Percentiles rank a stretch among this genome's conserved stretches.
Conservation (phyloP, 2,797 vertebrate genomes). For the Macropodus opercularis region DNA sequence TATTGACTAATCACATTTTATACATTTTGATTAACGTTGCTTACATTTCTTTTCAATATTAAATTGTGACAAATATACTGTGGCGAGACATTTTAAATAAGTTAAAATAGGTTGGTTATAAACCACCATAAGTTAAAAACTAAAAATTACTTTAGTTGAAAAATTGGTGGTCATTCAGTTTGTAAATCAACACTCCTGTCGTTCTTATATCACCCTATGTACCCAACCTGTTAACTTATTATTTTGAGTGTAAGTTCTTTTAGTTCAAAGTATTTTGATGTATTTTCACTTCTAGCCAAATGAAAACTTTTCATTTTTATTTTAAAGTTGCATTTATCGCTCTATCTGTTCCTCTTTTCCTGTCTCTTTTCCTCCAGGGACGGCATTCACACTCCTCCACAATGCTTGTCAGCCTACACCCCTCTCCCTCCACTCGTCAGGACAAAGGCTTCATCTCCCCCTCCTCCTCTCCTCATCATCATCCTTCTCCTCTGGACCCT, state of each 20-base stretch:
- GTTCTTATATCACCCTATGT: no score
- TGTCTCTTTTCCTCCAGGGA: constrained; percentile 70
- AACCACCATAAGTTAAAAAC: no score
- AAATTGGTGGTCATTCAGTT: no score
- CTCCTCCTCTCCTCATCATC: constrained; percentile 42
- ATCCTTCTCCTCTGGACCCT: constrained; percentile 25
- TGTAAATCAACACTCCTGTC: no score
- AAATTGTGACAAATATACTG: no score
- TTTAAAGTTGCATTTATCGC: constrained; percentile 12
- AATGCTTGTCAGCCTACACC: constrained; percentile 85
- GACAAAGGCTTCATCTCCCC: constrained; percentile 67
- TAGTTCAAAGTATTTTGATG: neutral
- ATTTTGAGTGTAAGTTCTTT: neutral
- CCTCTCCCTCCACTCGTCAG: constrained; percentile 76
- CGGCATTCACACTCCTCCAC: constrained; percentile 83
- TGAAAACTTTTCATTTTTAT: neutral
- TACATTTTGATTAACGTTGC: no score
- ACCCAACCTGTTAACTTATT: no score
- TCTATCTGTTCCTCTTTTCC: constrained; percentile 27
- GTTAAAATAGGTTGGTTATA: no score
- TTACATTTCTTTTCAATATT: no score
- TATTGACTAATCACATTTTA: no score
- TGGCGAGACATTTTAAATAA: no score
- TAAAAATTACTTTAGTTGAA: no score
- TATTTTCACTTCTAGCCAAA: constrained; percentile 6